phyloP scores from a whole-genome alignment of 2,888 invertebrate species.

The Perizoma affinitatum region DNA sequence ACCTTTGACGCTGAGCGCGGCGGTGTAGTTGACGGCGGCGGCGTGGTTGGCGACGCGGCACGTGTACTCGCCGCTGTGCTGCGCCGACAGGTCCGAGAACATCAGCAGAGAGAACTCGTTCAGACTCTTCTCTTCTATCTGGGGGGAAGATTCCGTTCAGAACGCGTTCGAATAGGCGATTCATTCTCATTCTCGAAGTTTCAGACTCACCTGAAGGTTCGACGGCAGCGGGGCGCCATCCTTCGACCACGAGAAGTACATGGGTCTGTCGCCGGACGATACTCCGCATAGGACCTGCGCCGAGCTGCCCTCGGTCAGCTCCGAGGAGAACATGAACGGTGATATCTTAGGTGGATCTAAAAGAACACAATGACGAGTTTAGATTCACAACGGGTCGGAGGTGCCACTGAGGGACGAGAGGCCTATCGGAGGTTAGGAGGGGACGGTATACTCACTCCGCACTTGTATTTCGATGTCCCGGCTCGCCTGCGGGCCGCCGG shows the following conservation, averaged over 20 bases:
- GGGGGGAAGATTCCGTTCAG: slow-evolving; percentile 37
- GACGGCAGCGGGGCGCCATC: slow-evolving; percentile 85
- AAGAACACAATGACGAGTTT: background rate
- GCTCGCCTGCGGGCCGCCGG: slow-evolving; percentile 87
- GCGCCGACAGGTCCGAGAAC: slow-evolving; percentile 86
- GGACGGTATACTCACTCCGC: slow-evolving; percentile 82
- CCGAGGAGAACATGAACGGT: slow-evolving; percentile 92
- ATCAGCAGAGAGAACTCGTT: slow-evolving; percentile 88
- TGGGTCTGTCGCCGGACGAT: slow-evolving; percentile 88
- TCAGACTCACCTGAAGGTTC: slow-evolving; percentile 81
- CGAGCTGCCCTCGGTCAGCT: slow-evolving; percentile 91
- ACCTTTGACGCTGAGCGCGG: slow-evolving; percentile 87
- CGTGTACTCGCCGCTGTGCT: slow-evolving; percentile 88
- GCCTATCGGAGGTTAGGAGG: background rate
- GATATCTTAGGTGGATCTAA: slow-evolving; percentile 93
- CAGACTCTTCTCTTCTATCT: slow-evolving; percentile 87
- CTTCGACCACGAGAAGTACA: slow-evolving; percentile 88
- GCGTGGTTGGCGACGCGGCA: slow-evolving; percentile 89
- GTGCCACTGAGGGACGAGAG: too few relatives aligned
- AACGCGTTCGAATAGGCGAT: background rate
- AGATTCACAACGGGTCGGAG: too few relatives aligned
- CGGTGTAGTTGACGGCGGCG: slow-evolving; percentile 87
- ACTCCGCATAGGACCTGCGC: slow-evolving; percentile 92
- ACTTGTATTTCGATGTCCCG: slow-evolving; percentile 88
- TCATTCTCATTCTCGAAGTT: too few relatives aligned